Evolutionary conservation across 2,797 vertebrate genomes (phyloP).

Genomic region (Cottoperca gobio): DNA sequence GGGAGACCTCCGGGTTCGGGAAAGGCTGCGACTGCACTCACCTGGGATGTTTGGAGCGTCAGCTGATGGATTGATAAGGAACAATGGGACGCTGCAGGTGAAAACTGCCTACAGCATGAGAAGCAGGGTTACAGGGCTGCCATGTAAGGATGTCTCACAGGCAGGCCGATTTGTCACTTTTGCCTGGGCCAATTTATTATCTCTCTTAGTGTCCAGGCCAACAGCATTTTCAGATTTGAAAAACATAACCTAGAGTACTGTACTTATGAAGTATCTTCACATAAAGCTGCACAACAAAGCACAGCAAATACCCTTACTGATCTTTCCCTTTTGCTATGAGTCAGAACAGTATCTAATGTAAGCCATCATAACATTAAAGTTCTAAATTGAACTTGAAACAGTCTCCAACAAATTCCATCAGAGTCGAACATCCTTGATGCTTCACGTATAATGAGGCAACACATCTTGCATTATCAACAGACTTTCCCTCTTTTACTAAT

Average conservation of each 20-base stretch:
- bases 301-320: neutral
- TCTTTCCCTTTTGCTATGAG: neutral
- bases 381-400: conserved; percentile 8
- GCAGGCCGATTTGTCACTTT: conserved; percentile 27
- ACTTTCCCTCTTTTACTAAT: conserved; percentile 30
- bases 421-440: conserved; percentile 19
- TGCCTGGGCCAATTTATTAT: conserved; percentile 16
- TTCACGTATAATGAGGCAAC: conserved; percentile 29
- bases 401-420: conserved; percentile 10
- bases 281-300: conserved; percentile 36
- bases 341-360: neutral
- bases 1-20: conserved; percentile 25
- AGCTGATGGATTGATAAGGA: conserved; percentile 44
- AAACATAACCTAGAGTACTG: conserved; percentile 23
- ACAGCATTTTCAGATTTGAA: conserved; percentile 37
- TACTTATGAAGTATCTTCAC: conserved; percentile 25
- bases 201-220: conserved; percentile 6
- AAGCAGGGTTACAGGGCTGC: conserved; percentile 19
- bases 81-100: conserved; percentile 24
- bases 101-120: conserved; percentile 23
- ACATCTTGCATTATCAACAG: conserved; percentile 14
- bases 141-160: conserved; percentile 31
- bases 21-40: neutral
- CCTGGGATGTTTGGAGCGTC: conserved; percentile 42
- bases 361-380: conserved; percentile 1